Conservation (phyloP, 2,888 invertebrate genomes). For the Xylota sylvarum region DNA sequence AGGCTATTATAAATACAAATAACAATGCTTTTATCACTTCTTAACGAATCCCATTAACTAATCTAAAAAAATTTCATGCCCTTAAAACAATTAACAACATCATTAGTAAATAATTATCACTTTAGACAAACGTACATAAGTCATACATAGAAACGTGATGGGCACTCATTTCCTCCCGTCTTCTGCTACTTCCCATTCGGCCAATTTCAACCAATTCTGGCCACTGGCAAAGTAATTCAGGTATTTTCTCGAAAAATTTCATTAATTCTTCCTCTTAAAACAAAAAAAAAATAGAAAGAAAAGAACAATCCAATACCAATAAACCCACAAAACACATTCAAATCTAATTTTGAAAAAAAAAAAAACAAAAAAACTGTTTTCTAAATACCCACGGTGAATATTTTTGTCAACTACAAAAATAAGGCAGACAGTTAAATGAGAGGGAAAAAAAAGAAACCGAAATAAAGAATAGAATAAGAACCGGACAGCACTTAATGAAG, state of each 20-base stretch:
- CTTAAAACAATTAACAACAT: constrained; percentile 62
- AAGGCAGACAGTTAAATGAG: constrained; percentile 32
- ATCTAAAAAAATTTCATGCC: constrained; percentile 32
- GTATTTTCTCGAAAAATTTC: constrained; percentile 62
- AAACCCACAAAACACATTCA: constrained; percentile 48
- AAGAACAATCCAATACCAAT: constrained; percentile 24
- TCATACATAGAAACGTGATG: constrained; percentile 54
- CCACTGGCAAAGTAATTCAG: constrained; percentile 53
- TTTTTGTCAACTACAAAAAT: constrained; percentile 66
- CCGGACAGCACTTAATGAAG: constrained; percentile 59
- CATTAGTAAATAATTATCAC: constrained; percentile 65
- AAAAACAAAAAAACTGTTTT: constrained; percentile 28
- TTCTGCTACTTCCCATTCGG: constrained; percentile 24
- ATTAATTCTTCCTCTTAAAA: constrained; percentile 16
- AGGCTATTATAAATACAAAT: background rate
- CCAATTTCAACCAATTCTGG: constrained; percentile 27
- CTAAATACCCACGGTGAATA: constrained; percentile 62
- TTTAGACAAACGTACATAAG: constrained; percentile 30
- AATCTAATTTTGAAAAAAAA: constrained; percentile 62
- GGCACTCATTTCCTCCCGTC: constrained; percentile 49
- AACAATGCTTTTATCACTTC: constrained; percentile 12
- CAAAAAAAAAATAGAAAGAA: background rate
- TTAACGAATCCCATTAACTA: constrained; percentile 40
- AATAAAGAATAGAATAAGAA: constrained; percentile 58
- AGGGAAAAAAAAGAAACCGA: constrained; percentile 29